Evolutionary conservation across 2,113 vertebrate species (phyloP), one percentile per base, ranked within the genome.

Genomic region (Otis tarda): DNA sequence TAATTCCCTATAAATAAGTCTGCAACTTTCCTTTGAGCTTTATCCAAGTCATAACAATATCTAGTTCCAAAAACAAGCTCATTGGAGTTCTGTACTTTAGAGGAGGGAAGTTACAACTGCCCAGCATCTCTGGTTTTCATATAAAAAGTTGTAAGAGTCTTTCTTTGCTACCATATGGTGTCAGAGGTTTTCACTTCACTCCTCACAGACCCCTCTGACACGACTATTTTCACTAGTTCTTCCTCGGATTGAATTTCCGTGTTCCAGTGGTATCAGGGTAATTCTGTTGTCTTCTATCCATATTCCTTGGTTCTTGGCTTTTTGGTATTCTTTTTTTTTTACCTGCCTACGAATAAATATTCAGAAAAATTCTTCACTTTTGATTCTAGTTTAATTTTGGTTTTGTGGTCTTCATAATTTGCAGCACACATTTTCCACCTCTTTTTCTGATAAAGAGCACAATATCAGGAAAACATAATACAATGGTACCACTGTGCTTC

Each of bases 11-110:
- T 61, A 83, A 89, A 90, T 91, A 89, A 85, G 61, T 69, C 65
- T 65, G 21, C 16, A 86, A 52, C 14, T 87, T 93, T 87, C 22
- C 82, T 96, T 93, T 93, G 77, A 93, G 87, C 67, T 90, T 61
- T 67, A 37, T 87, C 87, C 94, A 95, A 91, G 57, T 80, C 56
- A 24, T 64, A 95, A 76, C 45, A 75, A 12, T 21, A 70, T 14
- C 47, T 67, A 86, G 47, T 17, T 73, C 25, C 81, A 87, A 89
- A 87, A 59, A 5, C 39, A 83, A 69, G 63, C 21, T 87, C 49
- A 50, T 0, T 87, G 70, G 27, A 84, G 37, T 52, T 19, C 28
- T 53, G 4, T 55, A 37, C 4, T 60, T 59, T 22, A 61, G n/a
- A 67, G 1, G 0, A 78, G 24, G 16, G 33, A 84, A 79, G 33